Conservation (phyloP, 2,888 invertebrate genomes). For the Hypercompe scribonia region DNA sequence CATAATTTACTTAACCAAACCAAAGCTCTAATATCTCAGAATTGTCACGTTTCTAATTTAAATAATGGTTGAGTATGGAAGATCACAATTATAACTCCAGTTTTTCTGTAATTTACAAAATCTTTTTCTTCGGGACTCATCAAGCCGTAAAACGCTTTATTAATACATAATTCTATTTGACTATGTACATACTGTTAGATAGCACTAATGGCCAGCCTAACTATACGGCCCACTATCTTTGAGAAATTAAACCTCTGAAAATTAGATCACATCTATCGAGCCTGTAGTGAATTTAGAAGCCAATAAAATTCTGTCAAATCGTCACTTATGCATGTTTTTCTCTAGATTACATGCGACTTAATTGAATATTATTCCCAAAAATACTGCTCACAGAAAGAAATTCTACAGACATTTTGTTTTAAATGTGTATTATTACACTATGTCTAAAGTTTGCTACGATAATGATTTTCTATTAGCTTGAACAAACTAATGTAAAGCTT, state of each 20-base stretch:
- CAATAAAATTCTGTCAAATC: not conserved
- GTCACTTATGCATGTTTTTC: not conserved
- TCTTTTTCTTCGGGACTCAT: not conserved
- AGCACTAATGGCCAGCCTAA: not conserved
- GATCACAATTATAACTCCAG: not conserved
- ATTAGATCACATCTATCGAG: not conserved
- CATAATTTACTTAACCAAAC: constrained; percentile 5
- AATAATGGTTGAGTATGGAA: not conserved
- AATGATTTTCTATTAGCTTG: not conserved
- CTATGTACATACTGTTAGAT: not conserved
- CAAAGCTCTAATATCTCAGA: not conserved
- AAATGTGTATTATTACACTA: not conserved
- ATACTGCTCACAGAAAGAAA: not conserved
- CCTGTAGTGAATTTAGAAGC: too few relatives aligned
- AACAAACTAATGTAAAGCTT: not conserved
- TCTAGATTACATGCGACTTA: not conserved
- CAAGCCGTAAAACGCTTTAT: not conserved
- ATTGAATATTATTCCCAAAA: not conserved
- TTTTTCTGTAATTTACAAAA: not conserved
- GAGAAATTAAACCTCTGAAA: not conserved
- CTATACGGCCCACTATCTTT: not conserved
- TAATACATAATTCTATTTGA: too few relatives aligned
- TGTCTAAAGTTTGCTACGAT: not conserved
- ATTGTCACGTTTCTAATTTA: constrained; percentile 8
- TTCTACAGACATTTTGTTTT: not conserved